Conservation (phyloP, 23 tunicate species). For the Trididemnum nubilum region DNA sequence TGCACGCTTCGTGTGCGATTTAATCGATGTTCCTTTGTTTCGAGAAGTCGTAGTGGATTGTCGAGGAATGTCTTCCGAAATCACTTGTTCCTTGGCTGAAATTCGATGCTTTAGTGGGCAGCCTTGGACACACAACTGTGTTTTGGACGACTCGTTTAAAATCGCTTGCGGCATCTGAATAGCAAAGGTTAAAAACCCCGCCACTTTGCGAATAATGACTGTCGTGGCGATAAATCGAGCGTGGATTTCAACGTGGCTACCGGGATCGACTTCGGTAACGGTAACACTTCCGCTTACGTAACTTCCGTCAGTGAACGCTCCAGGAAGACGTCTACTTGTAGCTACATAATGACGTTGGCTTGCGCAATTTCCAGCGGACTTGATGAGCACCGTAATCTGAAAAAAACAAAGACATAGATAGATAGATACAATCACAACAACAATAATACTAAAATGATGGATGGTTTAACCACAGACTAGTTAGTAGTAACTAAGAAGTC, state of each 20-base stretch:
- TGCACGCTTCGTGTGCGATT: background rate
- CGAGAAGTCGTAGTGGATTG: background rate
- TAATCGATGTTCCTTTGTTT: too few relatives aligned
- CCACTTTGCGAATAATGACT: conserved; percentile 64
- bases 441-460: too few relatives aligned
- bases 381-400: conserved; percentile 86
- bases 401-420: conserved; percentile 11
- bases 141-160: conserved; percentile 16
- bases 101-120: conserved; percentile 60
- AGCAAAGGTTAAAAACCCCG: conserved; percentile 66
- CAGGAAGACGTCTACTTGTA: conserved; percentile 51
- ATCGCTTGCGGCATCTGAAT: conserved; percentile 70
- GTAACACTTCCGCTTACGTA: conserved; percentile 52
- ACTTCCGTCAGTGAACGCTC: conserved; percentile 70
- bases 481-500: too few relatives aligned
- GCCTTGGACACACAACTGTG: conserved; percentile 73
- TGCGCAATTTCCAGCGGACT: conserved; percentile 59
- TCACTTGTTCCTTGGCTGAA: background rate
- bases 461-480: too few relatives aligned
- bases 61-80: background rate
- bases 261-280: conserved; percentile 29
- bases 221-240: conserved; percentile 78
- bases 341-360: conserved; percentile 34
- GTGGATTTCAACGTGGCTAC: conserved; percentile 63
- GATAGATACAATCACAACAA: too few relatives aligned